Base-by-base conservation (phyloP, 2,797 vertebrate genomes). In the Helarctos malayanus region DNA sequence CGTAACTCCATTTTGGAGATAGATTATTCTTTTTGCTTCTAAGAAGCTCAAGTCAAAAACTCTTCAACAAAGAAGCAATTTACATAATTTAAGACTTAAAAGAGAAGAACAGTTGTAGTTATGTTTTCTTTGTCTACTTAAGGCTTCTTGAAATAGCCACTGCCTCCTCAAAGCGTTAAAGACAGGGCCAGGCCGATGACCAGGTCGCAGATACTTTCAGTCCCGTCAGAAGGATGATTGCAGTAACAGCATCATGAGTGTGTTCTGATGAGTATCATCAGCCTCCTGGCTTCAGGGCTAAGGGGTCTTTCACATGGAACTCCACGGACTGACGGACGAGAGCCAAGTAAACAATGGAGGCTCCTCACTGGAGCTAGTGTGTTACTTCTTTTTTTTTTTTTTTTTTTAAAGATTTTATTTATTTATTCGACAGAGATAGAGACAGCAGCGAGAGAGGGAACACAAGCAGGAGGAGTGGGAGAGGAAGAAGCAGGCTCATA, bases 21-120 rank as follows among this genome's bases (percentile, higher is more conserved):
- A 49, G 65, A 83, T 75, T 59, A 59, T 19, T 21, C 2, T 45
- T 41, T 97, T 96, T 52, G 63, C 61, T 91, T 84, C 45, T 23
- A 83, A 89, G 69, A 93, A 71, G 7, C 15, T 52, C 29, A 59
- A 73, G 78, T 47, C 57, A 83, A 89, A 57, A 79, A 97, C 89
- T 80, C 41, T 5, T 76, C 69, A 84, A 21, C 32, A n/a, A 35
- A 65, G 29, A 57, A 96, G 69, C 49, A 90, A 75, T 82, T 86
- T 68, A 38, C 12, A 89, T 75, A 41, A 59, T 79, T 86, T 56
- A 52, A 84, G 25, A 23, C 89, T 75, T 71, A 35, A 88, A 84
- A 71, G 21, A 69, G 85, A 80, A 73, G 18, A 69, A 89, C 1
- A 38, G 11, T 75, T 69, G 18, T 1, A 68, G 16, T 19, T 82